phyloP scores from a whole-genome alignment of 2,888 invertebrate genomes.

The Agrochola circellaris region DNA sequence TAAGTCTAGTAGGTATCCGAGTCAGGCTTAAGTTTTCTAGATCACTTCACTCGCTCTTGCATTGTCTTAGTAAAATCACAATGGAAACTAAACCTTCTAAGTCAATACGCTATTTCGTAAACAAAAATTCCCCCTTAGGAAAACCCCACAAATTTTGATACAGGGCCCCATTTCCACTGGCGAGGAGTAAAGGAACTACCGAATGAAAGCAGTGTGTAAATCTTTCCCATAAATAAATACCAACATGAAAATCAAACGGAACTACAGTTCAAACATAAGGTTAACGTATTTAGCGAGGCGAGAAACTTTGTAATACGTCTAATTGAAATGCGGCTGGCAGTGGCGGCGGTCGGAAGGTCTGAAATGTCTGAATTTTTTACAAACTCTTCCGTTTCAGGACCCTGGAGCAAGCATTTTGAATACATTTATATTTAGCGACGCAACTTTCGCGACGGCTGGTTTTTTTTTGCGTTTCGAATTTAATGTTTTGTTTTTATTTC shows the following conservation, averaged over 20 bases:
- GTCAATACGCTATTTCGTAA: too few relatives aligned
- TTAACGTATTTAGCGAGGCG: constrained; percentile 55
- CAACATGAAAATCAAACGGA: constrained; percentile 45
- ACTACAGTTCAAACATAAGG: constrained; percentile 29
- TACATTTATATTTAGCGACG: constrained; percentile 55
- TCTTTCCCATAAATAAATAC: constrained; percentile 21
- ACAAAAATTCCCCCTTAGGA: too few relatives aligned
- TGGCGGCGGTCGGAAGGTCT: constrained; percentile 31
- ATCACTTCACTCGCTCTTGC: too few relatives aligned
- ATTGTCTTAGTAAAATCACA: too few relatives aligned
- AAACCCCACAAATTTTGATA: background rate
- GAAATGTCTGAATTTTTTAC: constrained; percentile 70
- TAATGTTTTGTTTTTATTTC: constrained; percentile 32
- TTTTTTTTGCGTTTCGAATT: constrained; percentile 26
- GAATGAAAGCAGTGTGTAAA: background rate
- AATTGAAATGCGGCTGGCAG: constrained; percentile 66
- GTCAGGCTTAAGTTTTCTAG: too few relatives aligned
- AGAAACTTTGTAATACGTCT: constrained; percentile 59
- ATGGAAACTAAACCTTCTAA: too few relatives aligned
- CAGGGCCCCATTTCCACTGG: background rate
- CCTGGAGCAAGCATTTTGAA: constrained; percentile 46
- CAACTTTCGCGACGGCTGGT: constrained; percentile 56
- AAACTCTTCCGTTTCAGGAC: constrained; percentile 53
- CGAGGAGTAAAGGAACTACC: background rate
- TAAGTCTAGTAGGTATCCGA: too few relatives aligned